These are phyloP conservation scores for Cepaea nemoralis DNA, from an alignment of 1,140 invertebrate species.

Conservation along the genomic window DNA sequence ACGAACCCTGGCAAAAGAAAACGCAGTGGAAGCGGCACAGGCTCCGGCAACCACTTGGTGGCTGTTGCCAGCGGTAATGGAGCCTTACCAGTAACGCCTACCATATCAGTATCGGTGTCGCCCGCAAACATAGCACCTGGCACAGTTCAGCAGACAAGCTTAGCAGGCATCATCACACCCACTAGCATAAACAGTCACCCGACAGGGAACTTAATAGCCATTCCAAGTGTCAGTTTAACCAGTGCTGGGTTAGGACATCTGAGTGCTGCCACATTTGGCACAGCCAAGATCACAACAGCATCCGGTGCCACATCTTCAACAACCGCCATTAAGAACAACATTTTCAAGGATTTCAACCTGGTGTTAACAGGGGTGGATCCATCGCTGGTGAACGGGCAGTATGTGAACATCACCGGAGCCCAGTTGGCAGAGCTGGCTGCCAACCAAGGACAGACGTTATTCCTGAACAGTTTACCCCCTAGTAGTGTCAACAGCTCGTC, in stretches of 20 bases:
- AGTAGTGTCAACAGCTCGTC: not conserved
- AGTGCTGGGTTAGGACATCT: slow-evolving; percentile 54
- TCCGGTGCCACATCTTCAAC: not conserved
- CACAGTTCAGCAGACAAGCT: slow-evolving; percentile 17
- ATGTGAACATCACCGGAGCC: slow-evolving; percentile 57
- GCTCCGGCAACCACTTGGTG: not conserved
- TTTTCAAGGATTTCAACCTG: slow-evolving; percentile 63
- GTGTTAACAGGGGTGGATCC: slow-evolving; percentile 62
- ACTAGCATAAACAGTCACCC: slow-evolving; percentile 47
- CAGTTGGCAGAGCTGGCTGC: slow-evolving; percentile 54
- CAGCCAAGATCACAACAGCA: slow-evolving; percentile 35
- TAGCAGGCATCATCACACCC: slow-evolving; percentile 29
- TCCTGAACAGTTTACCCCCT: slow-evolving; percentile 32
- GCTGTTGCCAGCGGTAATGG: slow-evolving; percentile 27
- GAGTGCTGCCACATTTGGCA: slow-evolving; percentile 53
- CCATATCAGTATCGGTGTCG: slow-evolving; percentile 29
- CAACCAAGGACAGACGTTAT: slow-evolving; percentile 42
- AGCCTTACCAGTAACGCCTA: slow-evolving; percentile 2
- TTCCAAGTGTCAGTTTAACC: slow-evolving; percentile 64
- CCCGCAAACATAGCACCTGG: not conserved
- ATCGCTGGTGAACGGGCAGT: slow-evolving; percentile 61
- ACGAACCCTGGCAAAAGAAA: slow-evolving; percentile 33
- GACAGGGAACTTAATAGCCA: slow-evolving; percentile 55
- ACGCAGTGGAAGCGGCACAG: slow-evolving; percentile 28
- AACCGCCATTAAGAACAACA: slow-evolving; percentile 48